Evolutionary conservation across 2,113 vertebrate species (phyloP).

Genomic region (Daubentonia madagascariensis): DNA sequence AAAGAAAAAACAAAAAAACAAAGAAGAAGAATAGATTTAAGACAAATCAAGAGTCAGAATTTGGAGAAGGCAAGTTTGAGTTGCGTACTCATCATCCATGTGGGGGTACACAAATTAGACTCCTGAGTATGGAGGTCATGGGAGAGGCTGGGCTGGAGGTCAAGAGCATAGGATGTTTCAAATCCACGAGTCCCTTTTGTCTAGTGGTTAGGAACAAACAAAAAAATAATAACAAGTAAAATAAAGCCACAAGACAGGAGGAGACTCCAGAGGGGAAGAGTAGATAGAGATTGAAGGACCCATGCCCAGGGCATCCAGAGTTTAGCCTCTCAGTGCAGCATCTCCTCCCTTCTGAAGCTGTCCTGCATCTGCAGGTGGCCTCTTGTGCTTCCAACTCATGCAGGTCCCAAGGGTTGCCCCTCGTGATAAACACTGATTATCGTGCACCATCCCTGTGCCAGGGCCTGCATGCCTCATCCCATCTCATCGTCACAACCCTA

Average conservation of each 20-base stretch:
- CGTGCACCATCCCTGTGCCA: accelerated
- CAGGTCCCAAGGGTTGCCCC: neutral
- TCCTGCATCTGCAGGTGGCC: neutral
- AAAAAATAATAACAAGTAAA: neutral
- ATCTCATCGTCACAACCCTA: neutral
- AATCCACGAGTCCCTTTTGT: too few relatives aligned
- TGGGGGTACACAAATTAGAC: neutral
- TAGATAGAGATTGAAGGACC: neutral
- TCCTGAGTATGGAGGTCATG: neutral
- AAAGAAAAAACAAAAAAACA: too few relatives aligned
- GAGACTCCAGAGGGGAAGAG: neutral
- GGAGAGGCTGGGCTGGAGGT: neutral
- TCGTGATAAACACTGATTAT: accelerated
- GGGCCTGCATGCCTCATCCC: neutral
- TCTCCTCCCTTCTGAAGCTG: accelerated
- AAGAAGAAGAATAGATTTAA: neutral
- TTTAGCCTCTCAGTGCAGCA: neutral
- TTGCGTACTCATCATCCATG: neutral
- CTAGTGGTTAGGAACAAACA: too few relatives aligned
- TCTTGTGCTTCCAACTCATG: neutral
- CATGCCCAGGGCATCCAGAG: too few relatives aligned
- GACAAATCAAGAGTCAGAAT: neutral
- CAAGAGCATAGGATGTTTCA: neutral
- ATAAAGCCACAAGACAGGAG: neutral
- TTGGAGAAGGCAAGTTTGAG: neutral